These are phyloP conservation scores for Stylophora pistillata DNA, from an alignment of 64 coral and sea anemone genomes.

Conservation along the genomic window DNA sequence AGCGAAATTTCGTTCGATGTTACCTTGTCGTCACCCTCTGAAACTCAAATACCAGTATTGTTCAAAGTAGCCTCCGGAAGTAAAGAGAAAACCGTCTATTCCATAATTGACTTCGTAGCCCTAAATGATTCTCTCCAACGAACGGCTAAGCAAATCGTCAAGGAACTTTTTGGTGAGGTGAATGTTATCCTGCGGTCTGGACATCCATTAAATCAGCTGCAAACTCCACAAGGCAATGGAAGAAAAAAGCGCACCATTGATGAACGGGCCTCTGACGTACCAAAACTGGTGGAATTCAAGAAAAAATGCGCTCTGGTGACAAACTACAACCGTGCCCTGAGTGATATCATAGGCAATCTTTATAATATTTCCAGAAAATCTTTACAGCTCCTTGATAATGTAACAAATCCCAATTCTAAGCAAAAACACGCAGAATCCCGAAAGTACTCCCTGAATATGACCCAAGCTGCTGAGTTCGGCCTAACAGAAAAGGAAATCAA, in stretches of 20 bases:
- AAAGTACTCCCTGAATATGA: not conserved
- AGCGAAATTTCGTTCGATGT: constrained; percentile 34
- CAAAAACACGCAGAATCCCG: not conserved
- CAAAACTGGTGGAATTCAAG: constrained; percentile 24
- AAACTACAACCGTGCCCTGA: constrained; percentile 53
- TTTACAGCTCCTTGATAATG: not conserved
- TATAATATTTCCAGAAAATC: constrained; percentile 10
- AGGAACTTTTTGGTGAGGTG: constrained; percentile 20
- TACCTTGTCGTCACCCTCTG: not conserved
- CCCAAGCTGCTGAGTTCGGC: constrained; percentile 16
- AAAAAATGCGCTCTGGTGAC: constrained; percentile 54
- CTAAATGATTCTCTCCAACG: not conserved
- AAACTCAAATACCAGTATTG: constrained; percentile 14
- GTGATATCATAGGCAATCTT: constrained; percentile 26
- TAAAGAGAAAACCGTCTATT: constrained; percentile 4
- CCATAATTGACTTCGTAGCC: not conserved
- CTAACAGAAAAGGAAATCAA: constrained; percentile 32
- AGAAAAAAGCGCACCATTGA: constrained; percentile 21
- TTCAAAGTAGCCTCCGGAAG: not conserved
- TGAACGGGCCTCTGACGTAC: not conserved
- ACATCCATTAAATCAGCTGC: constrained; percentile 20
- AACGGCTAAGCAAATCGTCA: constrained; percentile 17
- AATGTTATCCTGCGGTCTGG: not conserved
- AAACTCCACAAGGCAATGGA: not conserved
- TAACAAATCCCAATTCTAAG: not conserved